These are phyloP conservation scores for Eupithecia centaureata DNA, from an alignment of 2,888 invertebrate genomes.

Conservation along the genomic window DNA sequence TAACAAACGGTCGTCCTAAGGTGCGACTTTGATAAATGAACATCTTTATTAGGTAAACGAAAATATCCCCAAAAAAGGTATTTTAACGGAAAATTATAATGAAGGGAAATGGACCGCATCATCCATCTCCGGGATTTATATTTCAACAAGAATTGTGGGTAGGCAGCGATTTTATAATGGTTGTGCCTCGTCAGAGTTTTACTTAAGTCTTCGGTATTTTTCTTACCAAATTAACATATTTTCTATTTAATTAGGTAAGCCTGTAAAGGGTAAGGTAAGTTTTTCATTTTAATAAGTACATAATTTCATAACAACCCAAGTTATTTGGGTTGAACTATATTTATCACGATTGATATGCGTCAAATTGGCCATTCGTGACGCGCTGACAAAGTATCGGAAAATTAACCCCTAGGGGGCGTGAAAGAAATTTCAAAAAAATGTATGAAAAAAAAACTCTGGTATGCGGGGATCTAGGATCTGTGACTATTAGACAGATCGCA, in stretches of 20 bases:
- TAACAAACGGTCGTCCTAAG: neutral
- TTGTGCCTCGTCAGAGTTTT: neutral
- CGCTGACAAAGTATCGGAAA: too few species aligned
- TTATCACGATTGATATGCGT: too few species aligned
- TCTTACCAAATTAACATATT: neutral
- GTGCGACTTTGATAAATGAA: constrained; percentile 29
- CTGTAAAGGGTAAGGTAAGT: neutral
- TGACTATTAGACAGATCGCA: neutral
- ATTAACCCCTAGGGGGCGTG: too few species aligned
- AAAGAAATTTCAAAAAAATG: too few species aligned
- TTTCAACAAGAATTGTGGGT: constrained; percentile 23
- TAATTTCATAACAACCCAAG: too few species aligned
- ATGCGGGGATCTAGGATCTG: too few species aligned
- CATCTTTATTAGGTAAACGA: constrained; percentile 23
- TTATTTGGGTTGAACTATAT: too few species aligned
- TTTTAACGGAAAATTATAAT: constrained; percentile 34
- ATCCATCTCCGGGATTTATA: constrained; percentile 38
- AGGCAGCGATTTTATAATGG: neutral
- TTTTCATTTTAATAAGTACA: too few species aligned
- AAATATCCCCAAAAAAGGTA: constrained; percentile 24
- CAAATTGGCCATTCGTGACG: too few species aligned
- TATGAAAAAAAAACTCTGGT: too few species aligned
- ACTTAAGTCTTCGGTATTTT: neutral
- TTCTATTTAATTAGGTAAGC: neutral
- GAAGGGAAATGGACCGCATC: constrained; percentile 37